phyloP scores from a whole-genome alignment of 2,797 vertebrate species.

The Lophotriccus pileatus region DNA sequence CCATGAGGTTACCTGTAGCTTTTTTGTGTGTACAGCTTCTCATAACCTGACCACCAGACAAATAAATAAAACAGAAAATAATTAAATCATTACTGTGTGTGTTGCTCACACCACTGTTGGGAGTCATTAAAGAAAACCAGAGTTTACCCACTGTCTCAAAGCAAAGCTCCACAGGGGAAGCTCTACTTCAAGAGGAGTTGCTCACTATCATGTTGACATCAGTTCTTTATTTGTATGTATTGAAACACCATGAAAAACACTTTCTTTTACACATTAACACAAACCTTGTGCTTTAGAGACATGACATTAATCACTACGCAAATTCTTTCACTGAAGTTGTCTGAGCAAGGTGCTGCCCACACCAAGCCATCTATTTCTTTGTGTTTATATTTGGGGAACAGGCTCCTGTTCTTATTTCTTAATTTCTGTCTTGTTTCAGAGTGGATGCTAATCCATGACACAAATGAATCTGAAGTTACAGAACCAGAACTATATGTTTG shows the following conservation, averaged over 20 bases:
- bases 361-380: neutral
- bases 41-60: neutral
- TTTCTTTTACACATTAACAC: neutral
- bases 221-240: neutral
- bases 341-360: neutral
- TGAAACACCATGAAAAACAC: neutral
- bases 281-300: neutral
- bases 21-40: neutral
- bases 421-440: conserved; percentile 69
- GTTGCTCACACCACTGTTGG: rapidly evolving
- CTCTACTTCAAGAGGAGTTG: neutral
- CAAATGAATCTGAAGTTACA: conserved; percentile 57
- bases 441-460: neutral
- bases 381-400: neutral
- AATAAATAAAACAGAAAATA: neutral
- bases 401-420: neutral
- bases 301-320: rapidly evolving
- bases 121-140: neutral
- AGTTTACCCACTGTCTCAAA: neutral
- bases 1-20: neutral
- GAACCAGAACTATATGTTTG: conserved; percentile 73
- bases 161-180: neutral
- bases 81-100: neutral
- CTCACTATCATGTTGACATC: neutral
- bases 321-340: neutral